Evolutionary conservation across 2,888 invertebrate species (phyloP), one percentile per base, ranked within the genome.

Genomic region (Eupithecia dodoneata): DNA sequence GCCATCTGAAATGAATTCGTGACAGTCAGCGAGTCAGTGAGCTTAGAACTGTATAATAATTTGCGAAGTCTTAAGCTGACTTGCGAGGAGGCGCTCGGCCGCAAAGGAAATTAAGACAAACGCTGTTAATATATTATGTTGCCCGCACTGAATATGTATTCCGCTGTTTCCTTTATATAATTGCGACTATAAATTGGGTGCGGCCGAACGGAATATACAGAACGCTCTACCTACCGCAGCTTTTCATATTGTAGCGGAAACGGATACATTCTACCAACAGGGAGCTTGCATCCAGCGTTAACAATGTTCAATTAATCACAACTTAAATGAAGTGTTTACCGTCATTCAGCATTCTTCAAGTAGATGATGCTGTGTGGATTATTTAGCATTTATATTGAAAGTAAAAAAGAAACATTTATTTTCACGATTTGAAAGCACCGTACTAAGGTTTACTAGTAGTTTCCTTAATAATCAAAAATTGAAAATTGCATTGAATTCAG

Each of bases 21-120:
- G 44, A 65, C 73, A 74, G 72, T 72, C 47, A 59, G 73, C 30
- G 74, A 74, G 72, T 72, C 47, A 59, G 73, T 42, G 74, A 74
- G 74, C 71, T 72, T 69, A 76, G 71, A 74, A 81, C 71, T 77
- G 55, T 78, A 80, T 75, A 63, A 65, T 82, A 81, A 86, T 81
- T 85, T 81, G 76, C 70, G 52, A 80, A 78, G 76, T 79, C 73
- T 74, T 76, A 73, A 72, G 74, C 75, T 47, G 80, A 76, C 74
- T 75, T 67, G 13, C 78, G 72, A 70, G 76, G 70, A 73, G 76
- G 76, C 52, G 74, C 67, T 76, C 52, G 49, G 75, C 55, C 71
- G 73, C 71, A 49, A 41, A 80, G 81, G 80, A 84, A 85, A 87
- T 87, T 87, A 87, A 88, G 88, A 88, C 85, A 86, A 88, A 89